A percentile compares a stretch with the other conserved stretches of the same genome.
Conservation (phyloP, 2,113 vertebrate genomes). For the Tragelaphus buxtoni region DNA sequence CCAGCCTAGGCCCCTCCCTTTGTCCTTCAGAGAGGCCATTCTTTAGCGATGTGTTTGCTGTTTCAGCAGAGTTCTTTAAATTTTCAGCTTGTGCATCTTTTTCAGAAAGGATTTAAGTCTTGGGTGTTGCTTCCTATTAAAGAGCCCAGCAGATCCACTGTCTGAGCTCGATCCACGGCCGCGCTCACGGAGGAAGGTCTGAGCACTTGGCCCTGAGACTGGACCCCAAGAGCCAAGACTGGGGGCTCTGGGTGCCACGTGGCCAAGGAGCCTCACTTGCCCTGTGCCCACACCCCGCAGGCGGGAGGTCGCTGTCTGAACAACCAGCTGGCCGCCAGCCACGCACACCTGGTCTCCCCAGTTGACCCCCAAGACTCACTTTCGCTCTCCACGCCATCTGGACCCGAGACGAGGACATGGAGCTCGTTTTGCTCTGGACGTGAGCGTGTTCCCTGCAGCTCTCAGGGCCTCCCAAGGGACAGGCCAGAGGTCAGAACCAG, state of each 20-base stretch:
- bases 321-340: background rate
- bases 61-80: background rate
- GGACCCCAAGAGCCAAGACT: background rate
- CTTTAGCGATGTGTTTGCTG: accelerated
- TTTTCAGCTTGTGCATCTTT: background rate
- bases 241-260: accelerated
- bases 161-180: background rate
- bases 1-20: background rate
- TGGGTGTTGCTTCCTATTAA: background rate
- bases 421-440: constrained; percentile 3
- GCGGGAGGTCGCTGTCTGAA: constrained; percentile 36
- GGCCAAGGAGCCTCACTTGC: accelerated
- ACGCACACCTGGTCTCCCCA: background rate
- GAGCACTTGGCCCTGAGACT: background rate
- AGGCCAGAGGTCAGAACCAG: background rate
- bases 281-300: background rate
- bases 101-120: background rate
- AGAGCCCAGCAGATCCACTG: background rate
- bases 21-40: background rate
- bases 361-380: background rate
- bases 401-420: background rate
- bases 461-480: background rate
- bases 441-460: background rate
- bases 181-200: background rate
- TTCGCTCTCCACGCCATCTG: background rate